These are phyloP conservation scores for Empis livida DNA, from an alignment of 2,888 invertebrate genomes.

Conservation along the genomic window DNA sequence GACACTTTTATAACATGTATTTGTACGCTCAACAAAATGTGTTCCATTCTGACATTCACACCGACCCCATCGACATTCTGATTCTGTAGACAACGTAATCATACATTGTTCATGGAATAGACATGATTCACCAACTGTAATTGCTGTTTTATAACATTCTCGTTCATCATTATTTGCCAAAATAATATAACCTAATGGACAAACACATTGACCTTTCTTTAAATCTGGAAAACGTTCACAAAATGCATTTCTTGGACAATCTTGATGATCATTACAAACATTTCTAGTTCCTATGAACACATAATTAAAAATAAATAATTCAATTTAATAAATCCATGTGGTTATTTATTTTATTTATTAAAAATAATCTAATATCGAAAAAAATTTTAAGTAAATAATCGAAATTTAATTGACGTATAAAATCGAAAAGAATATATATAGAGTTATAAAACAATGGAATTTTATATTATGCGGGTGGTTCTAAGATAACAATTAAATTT, in stretches of 20 bases:
- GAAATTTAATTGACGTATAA: neutral
- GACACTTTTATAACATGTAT: slow-evolving; percentile 30
- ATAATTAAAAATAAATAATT: neutral
- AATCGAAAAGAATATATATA: neutral
- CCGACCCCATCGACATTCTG: slow-evolving; percentile 25
- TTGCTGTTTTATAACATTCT: slow-evolving; percentile 21
- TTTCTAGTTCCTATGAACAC: slow-evolving; percentile 17
- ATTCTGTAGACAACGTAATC: slow-evolving; percentile 24
- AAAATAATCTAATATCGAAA: too few relatives aligned
- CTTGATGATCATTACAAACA: slow-evolving; percentile 10
- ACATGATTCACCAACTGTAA: slow-evolving; percentile 26
- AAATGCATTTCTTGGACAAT: slow-evolving; percentile 14
- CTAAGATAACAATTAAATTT: too few relatives aligned
- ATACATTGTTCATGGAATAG: slow-evolving; percentile 29
- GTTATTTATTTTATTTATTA: neutral
- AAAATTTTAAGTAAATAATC: too few relatives aligned
- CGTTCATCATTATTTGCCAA: slow-evolving; percentile 11
- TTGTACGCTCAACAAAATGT: slow-evolving; percentile 23
- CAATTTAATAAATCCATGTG: neutral
- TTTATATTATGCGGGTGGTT: too few relatives aligned
- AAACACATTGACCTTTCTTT: slow-evolving; percentile 17
- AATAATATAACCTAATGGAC: slow-evolving; percentile 17
- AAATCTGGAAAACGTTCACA: slow-evolving; percentile 15
- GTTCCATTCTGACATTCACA: slow-evolving; percentile 30
- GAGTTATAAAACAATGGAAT: too few relatives aligned